Evolutionary conservation across 2,797 vertebrate species (phyloP).

Genomic region (Phylloscopus collybita): DNA sequence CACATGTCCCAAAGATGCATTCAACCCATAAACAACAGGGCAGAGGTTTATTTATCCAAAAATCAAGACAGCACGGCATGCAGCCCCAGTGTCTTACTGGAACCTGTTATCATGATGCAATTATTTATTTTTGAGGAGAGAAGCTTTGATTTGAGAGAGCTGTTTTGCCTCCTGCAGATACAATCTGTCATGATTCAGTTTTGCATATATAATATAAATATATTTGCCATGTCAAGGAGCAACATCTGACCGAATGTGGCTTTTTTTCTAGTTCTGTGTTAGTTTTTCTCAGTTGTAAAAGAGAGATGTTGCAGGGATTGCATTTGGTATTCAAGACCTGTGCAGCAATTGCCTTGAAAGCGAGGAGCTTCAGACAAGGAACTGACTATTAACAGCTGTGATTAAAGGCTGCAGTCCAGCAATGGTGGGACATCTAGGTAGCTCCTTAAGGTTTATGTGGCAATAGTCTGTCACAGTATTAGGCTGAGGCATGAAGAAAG

Average conservation of each 20-base stretch:
- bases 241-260: not conserved
- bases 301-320: not conserved
- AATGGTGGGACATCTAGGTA: not conserved
- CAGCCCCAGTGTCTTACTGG: not conserved
- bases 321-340: not conserved
- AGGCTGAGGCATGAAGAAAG: not conserved
- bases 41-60: not conserved
- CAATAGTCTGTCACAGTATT: not conserved
- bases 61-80: not conserved
- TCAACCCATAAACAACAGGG: not conserved
- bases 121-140: conserved; percentile 3
- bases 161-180: not conserved
- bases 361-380: not conserved
- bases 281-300: not conserved
- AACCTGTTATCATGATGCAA: not conserved
- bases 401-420: not conserved
- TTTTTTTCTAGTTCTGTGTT: not conserved
- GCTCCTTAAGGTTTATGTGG: not conserved
- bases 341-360: not conserved
- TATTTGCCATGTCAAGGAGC: not conserved
- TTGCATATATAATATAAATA: not conserved
- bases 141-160: conserved; percentile 17
- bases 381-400: not conserved
- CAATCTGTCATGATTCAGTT: not conserved
- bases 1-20: not conserved